phyloP scores from a whole-genome alignment of 2,113 vertebrate species.

The Alethe castanea region DNA sequence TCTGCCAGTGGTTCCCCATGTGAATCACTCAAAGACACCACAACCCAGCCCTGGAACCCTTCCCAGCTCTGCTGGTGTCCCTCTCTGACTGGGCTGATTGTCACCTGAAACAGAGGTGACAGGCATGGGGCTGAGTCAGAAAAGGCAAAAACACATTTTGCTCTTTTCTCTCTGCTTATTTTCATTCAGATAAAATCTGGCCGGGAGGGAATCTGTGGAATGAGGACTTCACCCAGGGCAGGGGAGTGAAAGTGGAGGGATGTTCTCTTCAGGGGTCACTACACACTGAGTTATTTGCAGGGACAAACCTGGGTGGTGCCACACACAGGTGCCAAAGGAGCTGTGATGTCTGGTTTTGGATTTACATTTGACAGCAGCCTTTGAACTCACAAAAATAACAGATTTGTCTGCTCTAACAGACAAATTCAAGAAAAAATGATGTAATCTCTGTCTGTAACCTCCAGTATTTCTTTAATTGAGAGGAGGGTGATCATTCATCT shows the following conservation, averaged over 20 bases:
- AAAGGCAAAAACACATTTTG: background rate
- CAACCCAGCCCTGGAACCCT: background rate
- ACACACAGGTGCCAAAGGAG: background rate
- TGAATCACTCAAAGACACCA: background rate
- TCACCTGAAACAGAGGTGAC: background rate
- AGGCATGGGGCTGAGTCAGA: background rate
- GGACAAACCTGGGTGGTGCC: background rate
- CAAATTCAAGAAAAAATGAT: background rate
- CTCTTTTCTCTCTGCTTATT: background rate
- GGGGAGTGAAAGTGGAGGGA: background rate
- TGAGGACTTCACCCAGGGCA: background rate
- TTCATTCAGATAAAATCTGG: background rate
- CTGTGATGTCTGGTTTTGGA: background rate
- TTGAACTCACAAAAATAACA: background rate
- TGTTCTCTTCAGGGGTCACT: background rate
- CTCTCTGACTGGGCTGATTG: background rate
- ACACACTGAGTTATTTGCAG: background rate
- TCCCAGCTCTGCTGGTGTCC: background rate
- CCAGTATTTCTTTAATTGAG: background rate
- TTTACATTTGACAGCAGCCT: background rate
- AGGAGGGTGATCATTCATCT: background rate
- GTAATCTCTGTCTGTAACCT: background rate
- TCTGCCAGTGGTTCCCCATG: background rate
- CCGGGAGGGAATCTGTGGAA: background rate
- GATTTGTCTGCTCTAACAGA: background rate